Evolutionary conservation across 2,888 invertebrate genomes (phyloP).

Genomic region (Celastrina argiolus): DNA sequence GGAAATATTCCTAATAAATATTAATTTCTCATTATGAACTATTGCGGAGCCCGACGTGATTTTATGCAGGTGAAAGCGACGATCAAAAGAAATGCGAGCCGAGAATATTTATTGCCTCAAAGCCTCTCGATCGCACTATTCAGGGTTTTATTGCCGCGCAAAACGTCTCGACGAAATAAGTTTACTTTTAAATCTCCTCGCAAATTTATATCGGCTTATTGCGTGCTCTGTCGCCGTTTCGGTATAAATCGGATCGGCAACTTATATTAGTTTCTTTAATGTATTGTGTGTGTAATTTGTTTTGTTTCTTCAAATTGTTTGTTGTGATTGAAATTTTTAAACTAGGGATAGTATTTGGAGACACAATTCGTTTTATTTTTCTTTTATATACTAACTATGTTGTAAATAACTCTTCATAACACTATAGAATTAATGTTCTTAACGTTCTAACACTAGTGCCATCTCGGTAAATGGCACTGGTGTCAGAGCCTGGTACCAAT

Average conservation of each 20-base stretch:
- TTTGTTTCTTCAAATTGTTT: neutral
- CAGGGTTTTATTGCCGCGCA: constrained; percentile 40
- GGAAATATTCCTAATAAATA: neutral
- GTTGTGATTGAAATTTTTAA: neutral
- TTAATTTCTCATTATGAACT: constrained; percentile 14
- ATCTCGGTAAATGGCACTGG: too few species aligned
- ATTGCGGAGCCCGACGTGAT: neutral
- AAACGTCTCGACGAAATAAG: constrained; percentile 34
- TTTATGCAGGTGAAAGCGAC: constrained; percentile 32
- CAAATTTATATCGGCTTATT: constrained; percentile 31
- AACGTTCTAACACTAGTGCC: too few species aligned
- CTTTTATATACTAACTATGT: too few species aligned
- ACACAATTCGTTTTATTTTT: too few species aligned
- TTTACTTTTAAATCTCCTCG: constrained; percentile 33
- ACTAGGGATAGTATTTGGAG: neutral
- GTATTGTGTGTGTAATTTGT: neutral
- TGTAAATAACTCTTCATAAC: too few species aligned
- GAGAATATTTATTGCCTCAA: constrained; percentile 46
- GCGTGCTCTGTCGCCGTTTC: neutral
- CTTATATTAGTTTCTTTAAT: constrained; percentile 1
- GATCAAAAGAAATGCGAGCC: constrained; percentile 47
- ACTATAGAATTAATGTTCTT: too few species aligned
- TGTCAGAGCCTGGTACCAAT: too few species aligned
- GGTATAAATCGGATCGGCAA: neutral
- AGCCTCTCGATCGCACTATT: constrained; percentile 42